Conservation (phyloP, 2,888 invertebrate genomes). For the Diachrysia chrysitis region DNA sequence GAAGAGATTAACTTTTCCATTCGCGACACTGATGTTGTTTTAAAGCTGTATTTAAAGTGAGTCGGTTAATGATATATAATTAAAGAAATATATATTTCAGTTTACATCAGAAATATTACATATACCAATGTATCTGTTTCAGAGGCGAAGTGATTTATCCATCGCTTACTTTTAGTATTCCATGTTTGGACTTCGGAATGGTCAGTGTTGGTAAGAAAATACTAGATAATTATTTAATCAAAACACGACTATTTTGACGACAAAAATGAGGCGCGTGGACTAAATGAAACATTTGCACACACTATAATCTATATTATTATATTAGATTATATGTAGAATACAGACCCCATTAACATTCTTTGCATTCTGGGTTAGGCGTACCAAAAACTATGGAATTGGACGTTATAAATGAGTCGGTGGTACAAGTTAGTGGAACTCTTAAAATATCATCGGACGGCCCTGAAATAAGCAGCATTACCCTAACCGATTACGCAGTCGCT, state of each 20-base stretch:
- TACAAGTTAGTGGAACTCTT: slow-evolving; percentile 86
- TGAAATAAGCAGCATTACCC: slow-evolving; percentile 84
- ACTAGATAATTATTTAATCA: neutral
- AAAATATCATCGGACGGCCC: slow-evolving; percentile 87
- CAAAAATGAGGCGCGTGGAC: neutral
- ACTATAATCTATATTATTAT: no score
- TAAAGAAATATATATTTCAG: neutral
- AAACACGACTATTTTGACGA: no score
- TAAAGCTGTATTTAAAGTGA: slow-evolving; percentile 90
- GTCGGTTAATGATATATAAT: slow-evolving; percentile 40
- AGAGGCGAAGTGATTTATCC: slow-evolving; percentile 91
- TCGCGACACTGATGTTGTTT: slow-evolving; percentile 88
- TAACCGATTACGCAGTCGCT: slow-evolving; percentile 81
- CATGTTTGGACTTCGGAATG: slow-evolving; percentile 88
- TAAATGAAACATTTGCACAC: neutral
- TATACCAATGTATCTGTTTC: slow-evolving; percentile 37
- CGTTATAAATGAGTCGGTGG: slow-evolving; percentile 88
- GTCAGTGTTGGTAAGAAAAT: slow-evolving; percentile 87
- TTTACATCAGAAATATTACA: neutral
- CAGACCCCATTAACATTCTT: neutral
- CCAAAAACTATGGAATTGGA: slow-evolving; percentile 80
- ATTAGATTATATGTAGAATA: neutral
- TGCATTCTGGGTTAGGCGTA: slow-evolving; percentile 76
- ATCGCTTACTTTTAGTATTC: slow-evolving; percentile 86
- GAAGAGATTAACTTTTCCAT: slow-evolving; percentile 90